These are phyloP conservation scores for Chionoecetes opilio DNA, from an alignment of 1,140 invertebrate species.

Conservation along the genomic window DNA sequence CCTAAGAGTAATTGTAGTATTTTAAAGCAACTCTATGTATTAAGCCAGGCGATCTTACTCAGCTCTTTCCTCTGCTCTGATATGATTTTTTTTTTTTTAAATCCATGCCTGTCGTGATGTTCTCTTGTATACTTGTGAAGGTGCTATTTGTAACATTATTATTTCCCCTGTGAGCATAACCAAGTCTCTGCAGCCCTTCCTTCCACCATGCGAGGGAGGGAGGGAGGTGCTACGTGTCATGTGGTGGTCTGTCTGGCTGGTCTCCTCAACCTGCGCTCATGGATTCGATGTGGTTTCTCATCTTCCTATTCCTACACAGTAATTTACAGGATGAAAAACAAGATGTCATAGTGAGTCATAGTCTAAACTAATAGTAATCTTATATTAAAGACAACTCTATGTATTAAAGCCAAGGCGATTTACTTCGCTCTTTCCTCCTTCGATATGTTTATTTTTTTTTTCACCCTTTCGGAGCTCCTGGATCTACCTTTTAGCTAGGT, in stretches of 20 bases:
- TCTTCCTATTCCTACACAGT: not conserved
- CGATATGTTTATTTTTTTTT: constrained; percentile 47
- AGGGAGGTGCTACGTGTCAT: not conserved
- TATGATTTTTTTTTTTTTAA: no score
- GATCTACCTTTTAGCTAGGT: constrained; percentile 78
- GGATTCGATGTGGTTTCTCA: not conserved
- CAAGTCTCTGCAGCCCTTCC: not conserved
- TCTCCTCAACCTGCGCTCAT: not conserved
- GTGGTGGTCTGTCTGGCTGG: not conserved
- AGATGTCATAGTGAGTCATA: no score
- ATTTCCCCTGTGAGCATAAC: not conserved
- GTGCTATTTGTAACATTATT: not conserved
- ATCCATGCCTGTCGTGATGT: no score
- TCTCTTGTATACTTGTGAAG: no score
- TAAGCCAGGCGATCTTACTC: no score
- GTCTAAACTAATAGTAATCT: no score
- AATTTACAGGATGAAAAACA: not conserved
- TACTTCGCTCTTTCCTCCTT: constrained; percentile 4
- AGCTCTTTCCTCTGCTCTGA: no score
- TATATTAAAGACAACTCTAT: no score
- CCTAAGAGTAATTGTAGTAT: no score
- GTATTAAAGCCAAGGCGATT: no score
- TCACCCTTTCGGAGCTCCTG: constrained; percentile 77
- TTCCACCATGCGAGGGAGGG: not conserved
- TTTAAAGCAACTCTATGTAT: no score